A percentile compares a stretch with the other conserved stretches of the same genome.
phyloP scores from a whole-genome alignment of 2,797 vertebrate species.

The Sebastes hubbsi region DNA sequence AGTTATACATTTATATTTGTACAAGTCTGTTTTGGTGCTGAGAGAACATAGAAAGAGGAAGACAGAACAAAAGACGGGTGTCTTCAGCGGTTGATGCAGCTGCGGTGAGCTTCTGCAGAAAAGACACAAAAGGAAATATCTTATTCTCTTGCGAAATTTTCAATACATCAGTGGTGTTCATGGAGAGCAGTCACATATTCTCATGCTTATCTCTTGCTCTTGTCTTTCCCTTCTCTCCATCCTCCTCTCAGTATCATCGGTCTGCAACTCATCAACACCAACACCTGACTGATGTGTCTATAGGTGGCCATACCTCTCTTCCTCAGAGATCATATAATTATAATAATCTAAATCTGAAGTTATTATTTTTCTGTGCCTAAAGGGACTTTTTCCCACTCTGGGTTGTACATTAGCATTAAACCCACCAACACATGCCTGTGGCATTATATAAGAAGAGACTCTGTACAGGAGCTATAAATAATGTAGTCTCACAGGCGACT shows the following conservation, averaged over 20 bases:
- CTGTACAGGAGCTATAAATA: slow-evolving; percentile 28
- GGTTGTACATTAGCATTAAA: slow-evolving; percentile 37
- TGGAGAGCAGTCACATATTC: too few relatives aligned
- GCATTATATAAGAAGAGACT: slow-evolving; percentile 35
- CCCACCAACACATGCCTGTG: slow-evolving; percentile 22
- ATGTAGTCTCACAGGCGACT: slow-evolving; percentile 5
- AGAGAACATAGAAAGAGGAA: too few relatives aligned
- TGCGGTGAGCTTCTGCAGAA: not conserved
- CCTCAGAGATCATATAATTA: not conserved
- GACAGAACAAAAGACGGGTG: too few relatives aligned
- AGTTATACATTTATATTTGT: too few relatives aligned
- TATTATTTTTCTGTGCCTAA: slow-evolving; percentile 5
- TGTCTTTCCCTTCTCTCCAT: too few relatives aligned
- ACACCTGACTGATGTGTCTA: not conserved
- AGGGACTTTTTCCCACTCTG: slow-evolving; percentile 2
- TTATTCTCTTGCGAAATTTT: too few relatives aligned
- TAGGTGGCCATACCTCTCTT: not conserved
- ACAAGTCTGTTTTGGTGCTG: too few relatives aligned
- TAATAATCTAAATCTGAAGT: not conserved
- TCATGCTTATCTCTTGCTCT: not conserved
- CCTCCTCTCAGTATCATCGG: not conserved
- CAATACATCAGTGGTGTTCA: too few relatives aligned
- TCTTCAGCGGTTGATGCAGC: not conserved
- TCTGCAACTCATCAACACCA: not conserved
- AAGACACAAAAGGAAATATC: not conserved